Evolutionary conservation across 1,140 invertebrate genomes (phyloP).

Genomic region (Trichoplusia ni): DNA sequence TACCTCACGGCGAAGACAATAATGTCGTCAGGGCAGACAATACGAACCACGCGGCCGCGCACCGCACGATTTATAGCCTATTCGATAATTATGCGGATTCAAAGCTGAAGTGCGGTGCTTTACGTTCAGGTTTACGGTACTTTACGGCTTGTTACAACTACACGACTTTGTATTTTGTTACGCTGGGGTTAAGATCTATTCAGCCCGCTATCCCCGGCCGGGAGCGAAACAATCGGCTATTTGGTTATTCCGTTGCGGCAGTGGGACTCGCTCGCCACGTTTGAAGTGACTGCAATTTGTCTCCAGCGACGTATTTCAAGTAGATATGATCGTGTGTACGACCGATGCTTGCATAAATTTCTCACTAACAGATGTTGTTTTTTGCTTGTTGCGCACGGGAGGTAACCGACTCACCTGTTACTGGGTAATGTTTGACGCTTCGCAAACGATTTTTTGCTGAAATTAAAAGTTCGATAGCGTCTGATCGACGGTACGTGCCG

Average conservation of each 20-base stretch:
- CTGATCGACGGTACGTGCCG: slow-evolving; percentile 58
- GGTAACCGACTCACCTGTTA: slow-evolving; percentile 71
- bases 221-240: slow-evolving; percentile 57
- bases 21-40: slow-evolving; percentile 59
- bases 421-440: slow-evolving; percentile 61
- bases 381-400: slow-evolving; percentile 59
- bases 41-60: slow-evolving; percentile 63
- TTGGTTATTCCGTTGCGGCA: slow-evolving; percentile 61
- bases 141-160: slow-evolving; percentile 57
- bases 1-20: slow-evolving; percentile 16
- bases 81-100: slow-evolving; percentile 80
- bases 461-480: slow-evolving; percentile 72
- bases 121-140: slow-evolving; percentile 68
- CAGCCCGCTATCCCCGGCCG: slow-evolving; percentile 30
- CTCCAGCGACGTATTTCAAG: slow-evolving; percentile 69
- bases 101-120: slow-evolving; percentile 69
- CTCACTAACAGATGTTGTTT: slow-evolving; percentile 69
- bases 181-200: slow-evolving; percentile 53
- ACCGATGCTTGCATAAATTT: slow-evolving; percentile 68
- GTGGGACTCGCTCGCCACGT: slow-evolving; percentile 61
- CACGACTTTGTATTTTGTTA: slow-evolving; percentile 64
- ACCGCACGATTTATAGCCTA: slow-evolving; percentile 73
- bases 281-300: slow-evolving; percentile 78
- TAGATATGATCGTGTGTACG: slow-evolving; percentile 75
- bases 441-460: slow-evolving; percentile 61